Evolutionary conservation across 2,797 vertebrate species (phyloP), one percentile per base, ranked within the genome.

Genomic region (Aldrovandia affinis): DNA sequence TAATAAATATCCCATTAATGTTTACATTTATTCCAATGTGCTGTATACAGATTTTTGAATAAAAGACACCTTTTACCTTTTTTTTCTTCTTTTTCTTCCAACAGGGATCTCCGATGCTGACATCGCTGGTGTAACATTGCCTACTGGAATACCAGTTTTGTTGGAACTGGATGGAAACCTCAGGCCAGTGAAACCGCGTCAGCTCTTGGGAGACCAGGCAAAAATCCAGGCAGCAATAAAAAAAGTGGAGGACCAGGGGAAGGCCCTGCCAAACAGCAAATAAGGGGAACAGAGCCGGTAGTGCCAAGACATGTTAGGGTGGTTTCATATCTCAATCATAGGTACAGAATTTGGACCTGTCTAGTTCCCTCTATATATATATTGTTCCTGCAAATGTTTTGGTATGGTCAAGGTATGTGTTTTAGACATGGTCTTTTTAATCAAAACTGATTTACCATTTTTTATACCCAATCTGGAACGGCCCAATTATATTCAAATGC

Each of bases 171-270:
- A 99, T 68, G 97, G 97, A 86, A 95, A 97, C 88, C 96, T 99
- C 73, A 93, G 5, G 18, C 93, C 97, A 0, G 85, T 98, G 86
- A 96, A 96, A 83, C 96, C 95, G 36, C 96, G 97, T 65, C 94
- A 94, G 91, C 98, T 99, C 68, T 89, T 99, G 83, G 98, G 98
- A 63, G 96, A 99, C 90, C 97, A 97, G 88, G 95, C 94, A 70
- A 98, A 97, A 80, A 99, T 99, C 89, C 96, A 96, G 87, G 97
- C 96, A 10, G 98, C 98, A 83, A 99, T 99, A 92, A 98, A 97
- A 91, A 98, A 97, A 92, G 98, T 99, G 87, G 97, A 99, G 84
- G 97, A 99, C 91, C 98, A 99, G 95, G 98, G 98, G 80, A 99
- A 98, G 94, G 98, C 95, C 57, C 96, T 92, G 70, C 82, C 89